A percentile compares a stretch with the other conserved stretches of the same genome.
These are phyloP conservation scores for Geodia barretti DNA, from an alignment of 37 sponge, comb jelly and placozoan species.

Conservation along the genomic window DNA sequence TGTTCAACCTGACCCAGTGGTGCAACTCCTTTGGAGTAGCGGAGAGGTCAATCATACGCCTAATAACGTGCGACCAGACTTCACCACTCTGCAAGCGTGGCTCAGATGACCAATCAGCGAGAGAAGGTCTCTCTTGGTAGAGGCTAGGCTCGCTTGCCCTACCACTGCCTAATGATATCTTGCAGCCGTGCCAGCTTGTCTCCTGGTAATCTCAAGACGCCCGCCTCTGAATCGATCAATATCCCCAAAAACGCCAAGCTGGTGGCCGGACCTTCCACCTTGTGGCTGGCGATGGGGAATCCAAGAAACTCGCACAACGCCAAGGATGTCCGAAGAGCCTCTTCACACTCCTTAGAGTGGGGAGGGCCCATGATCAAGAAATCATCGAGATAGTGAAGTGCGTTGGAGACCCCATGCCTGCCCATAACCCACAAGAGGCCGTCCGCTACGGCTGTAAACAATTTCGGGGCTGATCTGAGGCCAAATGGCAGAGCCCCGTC, in stretches of 20 bases:
- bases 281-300: slow-evolving; percentile 11
- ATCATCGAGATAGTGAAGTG: slow-evolving; percentile 35
- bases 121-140: slow-evolving; percentile 19
- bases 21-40: background rate
- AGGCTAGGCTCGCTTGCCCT: background rate
- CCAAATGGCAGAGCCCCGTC: no score
- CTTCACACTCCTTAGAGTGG: slow-evolving; percentile 9
- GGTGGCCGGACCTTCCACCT: slow-evolving; percentile 25
- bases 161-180: background rate
- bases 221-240: background rate
- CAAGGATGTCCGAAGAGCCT: background rate
- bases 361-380: slow-evolving; percentile 17
- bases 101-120: slow-evolving; percentile 16
- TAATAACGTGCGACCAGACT: slow-evolving; percentile 14
- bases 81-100: slow-evolving; percentile 18
- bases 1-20: slow-evolving; percentile 32
- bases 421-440: slow-evolving; percentile 10
- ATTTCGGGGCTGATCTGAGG: no score
- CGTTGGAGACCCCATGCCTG: background rate
- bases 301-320: background rate
- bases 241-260: slow-evolving; percentile 27
- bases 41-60: slow-evolving; percentile 26
- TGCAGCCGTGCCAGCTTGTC: slow-evolving; percentile 17
- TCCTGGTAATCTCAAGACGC: background rate
- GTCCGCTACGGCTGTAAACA: no score